These are phyloP conservation scores for Drosophila stalkeri DNA, from an alignment of 2,888 invertebrate species.

Conservation along the genomic window DNA sequence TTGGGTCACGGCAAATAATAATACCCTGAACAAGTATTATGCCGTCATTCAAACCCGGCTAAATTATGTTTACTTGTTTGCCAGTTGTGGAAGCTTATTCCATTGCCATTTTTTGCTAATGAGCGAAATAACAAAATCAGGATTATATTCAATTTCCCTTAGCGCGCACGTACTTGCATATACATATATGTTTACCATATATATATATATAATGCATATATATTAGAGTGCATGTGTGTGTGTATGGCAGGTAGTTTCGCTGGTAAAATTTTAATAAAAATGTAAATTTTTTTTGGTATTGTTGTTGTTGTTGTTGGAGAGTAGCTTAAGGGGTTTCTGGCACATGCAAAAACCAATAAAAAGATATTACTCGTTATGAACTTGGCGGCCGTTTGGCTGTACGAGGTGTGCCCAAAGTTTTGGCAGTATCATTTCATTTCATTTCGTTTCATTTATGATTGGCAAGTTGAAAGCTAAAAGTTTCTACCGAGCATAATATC, in stretches of 20 bases:
- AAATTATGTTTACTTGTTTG: neutral
- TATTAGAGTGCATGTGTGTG: neutral
- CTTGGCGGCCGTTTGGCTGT: constrained; percentile 64
- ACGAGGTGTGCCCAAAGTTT: constrained; percentile 44
- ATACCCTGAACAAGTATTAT: neutral
- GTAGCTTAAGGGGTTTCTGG: constrained; percentile 67
- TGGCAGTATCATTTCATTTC: constrained; percentile 25
- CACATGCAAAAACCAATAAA: constrained; percentile 74
- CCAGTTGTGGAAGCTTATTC: neutral
- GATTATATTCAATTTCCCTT: constrained; percentile 44
- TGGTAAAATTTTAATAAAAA: constrained; percentile 72
- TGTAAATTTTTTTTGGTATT: constrained; percentile 64
- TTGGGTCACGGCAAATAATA: neutral
- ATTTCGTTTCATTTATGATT: constrained; percentile 38
- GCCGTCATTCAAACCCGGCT: neutral
- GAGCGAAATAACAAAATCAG: constrained; percentile 34
- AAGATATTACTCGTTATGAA: constrained; percentile 73
- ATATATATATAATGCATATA: neutral
- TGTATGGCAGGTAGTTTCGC: constrained; percentile 44
- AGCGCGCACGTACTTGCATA: constrained; percentile 4
- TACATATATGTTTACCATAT: constrained; percentile 1
- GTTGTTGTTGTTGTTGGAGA: constrained; percentile 9
- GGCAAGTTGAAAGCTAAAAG: constrained; percentile 40
- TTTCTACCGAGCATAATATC: constrained; percentile 25
- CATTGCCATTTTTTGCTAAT: constrained; percentile 11